Conservation (phyloP, 2,797 vertebrate genomes). For the Thaleichthys pacificus region DNA sequence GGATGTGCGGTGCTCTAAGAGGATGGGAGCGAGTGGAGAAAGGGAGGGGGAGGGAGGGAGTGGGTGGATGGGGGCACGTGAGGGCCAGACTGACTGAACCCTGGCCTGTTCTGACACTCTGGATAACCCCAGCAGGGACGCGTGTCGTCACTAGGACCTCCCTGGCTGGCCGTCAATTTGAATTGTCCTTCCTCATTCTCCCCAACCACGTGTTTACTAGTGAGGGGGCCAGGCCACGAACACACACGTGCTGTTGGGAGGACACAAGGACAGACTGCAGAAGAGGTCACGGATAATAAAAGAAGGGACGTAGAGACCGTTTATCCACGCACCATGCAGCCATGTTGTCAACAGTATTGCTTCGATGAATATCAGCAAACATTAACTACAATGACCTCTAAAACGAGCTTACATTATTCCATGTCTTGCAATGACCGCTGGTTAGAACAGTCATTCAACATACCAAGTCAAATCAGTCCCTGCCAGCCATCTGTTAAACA, state of each 20-base stretch:
- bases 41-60: not conserved
- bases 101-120: slow-evolving; percentile 31
- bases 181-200: slow-evolving; percentile 28
- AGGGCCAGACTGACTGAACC: slow-evolving; percentile 43
- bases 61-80: slow-evolving; percentile 26
- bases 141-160: slow-evolving; percentile 26
- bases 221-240: slow-evolving; percentile 9
- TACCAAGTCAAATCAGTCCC: slow-evolving; percentile 55
- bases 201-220: slow-evolving; percentile 14
- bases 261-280: not conserved
- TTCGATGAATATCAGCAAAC: slow-evolving; percentile 1
- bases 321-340: not conserved
- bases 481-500: slow-evolving; percentile 53
- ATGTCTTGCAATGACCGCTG: slow-evolving; percentile 31
- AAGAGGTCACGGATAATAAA: not conserved
- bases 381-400: slow-evolving; percentile 42
- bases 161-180: slow-evolving; percentile 21
- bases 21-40: slow-evolving; percentile 49
- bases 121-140: slow-evolving; percentile 17
- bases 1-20: slow-evolving; percentile 54
- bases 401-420: slow-evolving; percentile 44
- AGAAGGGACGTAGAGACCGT: not conserved
- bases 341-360: not conserved
- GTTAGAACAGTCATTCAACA: slow-evolving; percentile 51
- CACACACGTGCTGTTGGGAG: no score